Percentiles rank a stretch among this genome's conserved stretches.
These are phyloP conservation scores for Idaea dimidiata DNA, from an alignment of 2,888 invertebrate species.

Conservation along the genomic window DNA sequence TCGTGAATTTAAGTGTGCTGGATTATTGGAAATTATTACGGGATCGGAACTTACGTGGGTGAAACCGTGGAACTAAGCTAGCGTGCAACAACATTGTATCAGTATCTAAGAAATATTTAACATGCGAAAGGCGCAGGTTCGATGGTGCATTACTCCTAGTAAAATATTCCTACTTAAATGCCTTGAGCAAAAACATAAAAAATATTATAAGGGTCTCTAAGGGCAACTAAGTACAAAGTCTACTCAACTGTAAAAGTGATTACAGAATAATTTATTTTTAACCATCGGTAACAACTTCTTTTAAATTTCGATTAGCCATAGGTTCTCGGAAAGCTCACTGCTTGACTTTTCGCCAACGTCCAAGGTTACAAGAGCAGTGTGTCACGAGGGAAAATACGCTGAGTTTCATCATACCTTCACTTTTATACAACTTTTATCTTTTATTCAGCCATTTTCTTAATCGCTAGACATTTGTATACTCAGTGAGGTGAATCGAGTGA, in stretches of 20 bases:
- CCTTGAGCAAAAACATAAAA: too few relatives aligned
- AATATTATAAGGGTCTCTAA: too few relatives aligned
- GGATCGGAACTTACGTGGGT: too few relatives aligned
- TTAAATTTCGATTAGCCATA: neutral
- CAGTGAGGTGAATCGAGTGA: neutral
- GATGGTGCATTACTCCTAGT: too few relatives aligned
- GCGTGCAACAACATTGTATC: too few relatives aligned
- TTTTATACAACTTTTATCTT: neutral
- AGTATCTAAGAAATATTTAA: too few relatives aligned
- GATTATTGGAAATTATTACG: too few relatives aligned
- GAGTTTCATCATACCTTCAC: neutral
- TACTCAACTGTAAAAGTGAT: neutral
- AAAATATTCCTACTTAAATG: too few relatives aligned
- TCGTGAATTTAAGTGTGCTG: too few relatives aligned
- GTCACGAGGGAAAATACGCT: neutral
- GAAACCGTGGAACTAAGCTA: too few relatives aligned
- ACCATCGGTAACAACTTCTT: neutral
- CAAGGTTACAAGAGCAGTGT: neutral
- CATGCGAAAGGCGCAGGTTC: too few relatives aligned
- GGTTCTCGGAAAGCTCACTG: neutral
- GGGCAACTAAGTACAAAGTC: too few relatives aligned
- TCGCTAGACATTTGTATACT: neutral
- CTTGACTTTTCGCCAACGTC: neutral
- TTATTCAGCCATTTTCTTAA: neutral
- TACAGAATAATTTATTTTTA: neutral